Conservation (phyloP, 1,140 invertebrate species). For the Anadara kagoshimensis region DNA sequence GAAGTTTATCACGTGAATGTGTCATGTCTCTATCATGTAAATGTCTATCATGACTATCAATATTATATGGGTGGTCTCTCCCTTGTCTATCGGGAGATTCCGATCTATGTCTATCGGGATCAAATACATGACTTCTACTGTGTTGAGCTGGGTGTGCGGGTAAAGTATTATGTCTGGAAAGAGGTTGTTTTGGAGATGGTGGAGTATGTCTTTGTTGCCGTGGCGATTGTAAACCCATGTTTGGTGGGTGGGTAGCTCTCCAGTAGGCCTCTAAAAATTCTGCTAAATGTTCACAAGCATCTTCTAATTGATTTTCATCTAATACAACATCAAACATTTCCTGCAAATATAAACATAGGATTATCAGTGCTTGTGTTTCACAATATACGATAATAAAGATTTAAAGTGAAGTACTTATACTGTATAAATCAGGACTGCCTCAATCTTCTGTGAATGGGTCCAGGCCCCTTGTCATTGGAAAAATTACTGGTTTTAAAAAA, state of each 20-base stretch:
- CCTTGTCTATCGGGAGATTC: conserved; percentile 27
- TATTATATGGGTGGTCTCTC: conserved; percentile 33
- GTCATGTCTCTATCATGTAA: conserved; percentile 38
- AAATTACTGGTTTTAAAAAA: too few species aligned
- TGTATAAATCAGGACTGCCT: too few species aligned
- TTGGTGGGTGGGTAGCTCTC: conserved; percentile 93
- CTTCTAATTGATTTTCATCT: conserved; percentile 98
- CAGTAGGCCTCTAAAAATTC: conserved; percentile 99
- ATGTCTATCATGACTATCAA: conserved; percentile 38
- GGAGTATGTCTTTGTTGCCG: conserved; percentile 41
- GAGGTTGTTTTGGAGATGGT: conserved; percentile 50
- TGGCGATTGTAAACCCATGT: conserved; percentile 56
- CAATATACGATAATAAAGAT: too few species aligned
- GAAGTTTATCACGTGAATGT: conserved; percentile 33
- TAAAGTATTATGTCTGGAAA: conserved; percentile 60
- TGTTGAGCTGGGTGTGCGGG: conserved; percentile 42
- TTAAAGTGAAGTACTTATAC: too few species aligned
- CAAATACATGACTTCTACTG: conserved; percentile 42
- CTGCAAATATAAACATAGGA: conserved; percentile 59
- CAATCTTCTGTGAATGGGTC: too few species aligned
- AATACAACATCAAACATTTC: conserved; percentile 99
- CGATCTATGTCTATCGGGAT: conserved; percentile 37
- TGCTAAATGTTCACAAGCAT: conserved; percentile 98
- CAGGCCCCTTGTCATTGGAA: too few species aligned
- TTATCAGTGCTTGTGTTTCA: not conserved